Evolutionary conservation across 1,140 invertebrate species (phyloP), one percentile per base, ranked within the genome.

Genomic region (Bombus picipes): DNA sequence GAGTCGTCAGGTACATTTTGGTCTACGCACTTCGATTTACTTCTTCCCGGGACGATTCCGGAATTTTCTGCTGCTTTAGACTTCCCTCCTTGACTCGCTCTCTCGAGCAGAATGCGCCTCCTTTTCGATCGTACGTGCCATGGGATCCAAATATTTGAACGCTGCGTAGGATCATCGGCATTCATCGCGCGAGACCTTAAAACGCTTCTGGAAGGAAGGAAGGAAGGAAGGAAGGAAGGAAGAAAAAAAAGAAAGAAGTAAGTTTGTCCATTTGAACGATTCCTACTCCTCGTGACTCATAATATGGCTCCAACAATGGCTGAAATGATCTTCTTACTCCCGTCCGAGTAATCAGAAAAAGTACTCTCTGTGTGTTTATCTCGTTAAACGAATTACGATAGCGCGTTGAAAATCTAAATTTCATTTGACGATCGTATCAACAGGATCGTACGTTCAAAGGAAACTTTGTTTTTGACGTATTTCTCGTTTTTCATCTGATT

Each of bases 221-320:
- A 39, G 68, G 25, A 71, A 37, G 66, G 34, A 70, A 37, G 68
- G 34, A 70, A 70, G 22, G 68, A 80, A 53, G 15, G 18, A 47
- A 47, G 15, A 15, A 18, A 53, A 34, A 75, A 82, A 80, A 57
- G n/a, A 62, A 83, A 28, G 57, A 37, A 79, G 65, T 12, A 12
- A 77, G 34, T 62, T 77, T 77, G 57, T 39, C 57, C 37, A 37
- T 62, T 77, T 34, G 65, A 70, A 78, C 65, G 83, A 81, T 74
- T 78, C 80, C 83, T 68, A 82, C 71, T 37, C 66, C 78, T 86
- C 85, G 76, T 47, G 87, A 87, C 72, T 89, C 43, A 87, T 89
- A 86, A 81, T 86, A 86, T 66, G 47, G 37, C n/a, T 68, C 43
- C 39, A 87, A 71, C 62, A 18, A 41, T 53, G 57, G 62, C 66